A percentile compares a stretch with the other conserved stretches of the same genome.
Evolutionary conservation across 2,113 vertebrate genomes (phyloP).

Genomic region (Oncorhynchus keta): DNA sequence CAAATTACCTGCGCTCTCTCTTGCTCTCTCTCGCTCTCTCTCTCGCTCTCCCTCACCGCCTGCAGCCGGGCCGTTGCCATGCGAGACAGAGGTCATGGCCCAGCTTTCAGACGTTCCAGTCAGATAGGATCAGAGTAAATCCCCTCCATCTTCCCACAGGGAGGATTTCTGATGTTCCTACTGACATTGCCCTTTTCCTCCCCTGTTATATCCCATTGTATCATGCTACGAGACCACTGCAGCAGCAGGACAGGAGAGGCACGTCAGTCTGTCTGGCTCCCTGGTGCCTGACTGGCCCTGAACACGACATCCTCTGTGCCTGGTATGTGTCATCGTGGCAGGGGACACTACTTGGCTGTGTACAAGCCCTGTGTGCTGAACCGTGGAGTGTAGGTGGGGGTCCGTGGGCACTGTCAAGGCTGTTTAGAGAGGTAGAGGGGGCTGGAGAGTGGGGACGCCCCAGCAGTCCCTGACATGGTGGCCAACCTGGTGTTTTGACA

Average conservation of each 20-base stretch:
- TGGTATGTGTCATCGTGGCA: constrained; percentile 38
- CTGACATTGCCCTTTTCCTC: background rate
- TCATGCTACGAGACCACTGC: background rate
- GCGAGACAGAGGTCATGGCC: background rate
- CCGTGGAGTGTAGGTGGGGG: constrained; percentile 24
- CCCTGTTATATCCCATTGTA: too few species aligned
- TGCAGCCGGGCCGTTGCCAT: background rate
- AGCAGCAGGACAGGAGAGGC: background rate
- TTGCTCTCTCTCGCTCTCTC: too few species aligned
- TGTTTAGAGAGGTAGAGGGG: too few species aligned
- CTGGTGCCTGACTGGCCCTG: constrained; percentile 11
- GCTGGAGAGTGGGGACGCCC: background rate
- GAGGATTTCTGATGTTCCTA: background rate
- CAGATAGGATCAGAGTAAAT: background rate
- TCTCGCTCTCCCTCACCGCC: too few species aligned
- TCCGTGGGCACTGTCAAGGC: too few species aligned
- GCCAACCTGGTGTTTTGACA: constrained; percentile 41
- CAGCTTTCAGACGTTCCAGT: background rate
- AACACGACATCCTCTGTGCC: constrained; percentile 43
- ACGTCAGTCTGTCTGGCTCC: constrained; percentile 5
- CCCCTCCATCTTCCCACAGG: background rate
- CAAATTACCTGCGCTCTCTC: too few species aligned
- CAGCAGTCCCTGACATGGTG: constrained; percentile 21
- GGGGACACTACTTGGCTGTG: constrained; percentile 40
- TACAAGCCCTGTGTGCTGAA: constrained; percentile 56